Evolutionary conservation across 2,888 invertebrate genomes (phyloP).

Genomic region (Drosophila birchii): DNA sequence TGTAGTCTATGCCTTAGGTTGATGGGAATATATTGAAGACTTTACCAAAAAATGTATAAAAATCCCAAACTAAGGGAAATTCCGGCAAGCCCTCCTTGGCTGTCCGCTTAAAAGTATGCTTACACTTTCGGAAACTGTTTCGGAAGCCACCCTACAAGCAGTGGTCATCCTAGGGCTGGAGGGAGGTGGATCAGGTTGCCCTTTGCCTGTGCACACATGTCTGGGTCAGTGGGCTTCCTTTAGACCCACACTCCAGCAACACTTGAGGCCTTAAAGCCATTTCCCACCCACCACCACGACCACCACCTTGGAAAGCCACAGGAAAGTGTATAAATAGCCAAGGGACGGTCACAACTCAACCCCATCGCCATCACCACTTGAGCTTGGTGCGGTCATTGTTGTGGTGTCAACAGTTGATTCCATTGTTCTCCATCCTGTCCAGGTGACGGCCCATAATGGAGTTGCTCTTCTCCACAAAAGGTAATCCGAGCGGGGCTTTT

Average conservation of each 20-base stretch:
- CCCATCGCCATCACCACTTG: constrained; percentile 47
- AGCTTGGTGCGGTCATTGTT: constrained; percentile 53
- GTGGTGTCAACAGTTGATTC: constrained; percentile 68
- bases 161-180: constrained; percentile 3
- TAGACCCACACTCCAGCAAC: constrained; percentile 38
- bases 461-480: constrained; percentile 59
- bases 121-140: constrained; percentile 11
- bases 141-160: constrained; percentile 13
- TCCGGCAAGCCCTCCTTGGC: constrained; percentile 3
- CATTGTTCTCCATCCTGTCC: constrained; percentile 67
- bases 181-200: constrained; percentile 25
- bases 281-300: constrained; percentile 22
- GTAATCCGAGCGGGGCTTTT: constrained; percentile 67
- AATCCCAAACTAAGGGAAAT: not conserved
- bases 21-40: not conserved
- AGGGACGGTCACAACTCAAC: constrained; percentile 31
- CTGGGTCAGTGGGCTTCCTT: constrained; percentile 73
- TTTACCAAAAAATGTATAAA: not conserved
- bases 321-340: constrained; percentile 46
- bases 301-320: not conserved
- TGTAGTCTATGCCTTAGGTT: too few species aligned
- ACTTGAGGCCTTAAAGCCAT: constrained; percentile 59
- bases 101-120: constrained; percentile 18
- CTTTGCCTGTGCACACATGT: constrained; percentile 53
- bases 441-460: constrained; percentile 76